Evolutionary conservation across 2,113 vertebrate species (phyloP).

Genomic region (Capreolus pygargus): DNA sequence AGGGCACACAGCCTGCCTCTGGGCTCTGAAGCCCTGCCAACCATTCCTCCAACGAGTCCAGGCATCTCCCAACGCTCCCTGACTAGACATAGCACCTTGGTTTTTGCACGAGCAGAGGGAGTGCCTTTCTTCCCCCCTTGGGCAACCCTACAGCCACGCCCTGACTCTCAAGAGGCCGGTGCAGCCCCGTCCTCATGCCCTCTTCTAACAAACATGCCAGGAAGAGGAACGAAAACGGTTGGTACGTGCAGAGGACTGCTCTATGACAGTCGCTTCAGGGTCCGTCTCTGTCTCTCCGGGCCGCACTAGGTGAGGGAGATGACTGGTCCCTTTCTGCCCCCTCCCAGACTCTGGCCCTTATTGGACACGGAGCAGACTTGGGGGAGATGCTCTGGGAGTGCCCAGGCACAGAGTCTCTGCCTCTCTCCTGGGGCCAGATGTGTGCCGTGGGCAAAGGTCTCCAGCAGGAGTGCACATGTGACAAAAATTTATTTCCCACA

Average conservation of each 20-base stretch:
- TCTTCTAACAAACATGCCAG: not conserved
- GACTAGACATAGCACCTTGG: constrained; percentile 48
- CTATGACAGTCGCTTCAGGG: not conserved
- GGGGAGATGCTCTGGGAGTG: not conserved
- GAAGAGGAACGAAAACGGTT: not conserved
- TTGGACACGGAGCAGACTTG: not conserved
- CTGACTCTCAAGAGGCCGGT: not conserved
- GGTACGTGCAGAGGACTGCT: not conserved
- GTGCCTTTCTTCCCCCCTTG: not conserved
- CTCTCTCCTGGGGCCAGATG: not conserved
- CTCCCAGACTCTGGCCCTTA: not conserved
- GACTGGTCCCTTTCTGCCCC: not conserved
- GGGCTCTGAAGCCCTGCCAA: constrained; percentile 19
- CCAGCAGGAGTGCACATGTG: not conserved
- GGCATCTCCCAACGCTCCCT: constrained; percentile 15
- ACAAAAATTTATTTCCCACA: not conserved
- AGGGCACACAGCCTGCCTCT: not conserved
- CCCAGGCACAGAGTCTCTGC: not conserved
- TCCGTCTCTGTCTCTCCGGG: not conserved
- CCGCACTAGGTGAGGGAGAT: not conserved
- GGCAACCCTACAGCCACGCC: not conserved
- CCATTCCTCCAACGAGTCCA: constrained; percentile 10
- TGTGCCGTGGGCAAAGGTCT: not conserved
- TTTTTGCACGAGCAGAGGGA: constrained; percentile 9
- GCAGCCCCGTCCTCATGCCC: not conserved